Evolutionary conservation across 2,888 invertebrate species (phyloP).

Genomic region (Lamellibrachia satsuma): DNA sequence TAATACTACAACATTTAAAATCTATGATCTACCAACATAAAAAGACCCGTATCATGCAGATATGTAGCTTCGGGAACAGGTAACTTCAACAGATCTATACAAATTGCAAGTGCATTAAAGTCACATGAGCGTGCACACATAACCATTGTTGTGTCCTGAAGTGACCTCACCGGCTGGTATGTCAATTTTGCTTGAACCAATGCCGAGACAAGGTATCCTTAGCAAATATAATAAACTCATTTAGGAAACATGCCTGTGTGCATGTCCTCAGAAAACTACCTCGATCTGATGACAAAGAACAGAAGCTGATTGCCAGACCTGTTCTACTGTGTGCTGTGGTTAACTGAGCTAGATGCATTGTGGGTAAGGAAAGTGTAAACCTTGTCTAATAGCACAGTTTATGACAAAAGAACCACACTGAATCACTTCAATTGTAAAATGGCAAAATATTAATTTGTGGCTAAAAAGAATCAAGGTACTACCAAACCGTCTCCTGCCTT

Average conservation of each 20-base stretch:
- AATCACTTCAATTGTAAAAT: not conserved
- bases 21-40: too few species aligned
- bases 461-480: too few species aligned
- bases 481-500: too few species aligned
- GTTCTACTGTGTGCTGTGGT: not conserved
- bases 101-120: not conserved
- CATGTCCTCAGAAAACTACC: not conserved
- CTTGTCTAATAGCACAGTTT: too few species aligned
- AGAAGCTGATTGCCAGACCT: not conserved
- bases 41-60: not conserved
- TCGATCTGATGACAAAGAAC: not conserved
- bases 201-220: not conserved
- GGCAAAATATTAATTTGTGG: not conserved
- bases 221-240: not conserved
- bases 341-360: not conserved
- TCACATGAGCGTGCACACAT: not conserved
- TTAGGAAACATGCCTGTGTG: not conserved
- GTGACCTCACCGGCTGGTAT: not conserved
- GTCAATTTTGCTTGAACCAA: not conserved
- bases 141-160: not conserved
- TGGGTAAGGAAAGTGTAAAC: not conserved
- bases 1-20: too few species aligned
- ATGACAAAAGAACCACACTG: not conserved
- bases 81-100: not conserved
- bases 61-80: not conserved